Base-by-base conservation (phyloP, 2,113 vertebrate species). In the Forbesichthys papilliferus region DNA sequence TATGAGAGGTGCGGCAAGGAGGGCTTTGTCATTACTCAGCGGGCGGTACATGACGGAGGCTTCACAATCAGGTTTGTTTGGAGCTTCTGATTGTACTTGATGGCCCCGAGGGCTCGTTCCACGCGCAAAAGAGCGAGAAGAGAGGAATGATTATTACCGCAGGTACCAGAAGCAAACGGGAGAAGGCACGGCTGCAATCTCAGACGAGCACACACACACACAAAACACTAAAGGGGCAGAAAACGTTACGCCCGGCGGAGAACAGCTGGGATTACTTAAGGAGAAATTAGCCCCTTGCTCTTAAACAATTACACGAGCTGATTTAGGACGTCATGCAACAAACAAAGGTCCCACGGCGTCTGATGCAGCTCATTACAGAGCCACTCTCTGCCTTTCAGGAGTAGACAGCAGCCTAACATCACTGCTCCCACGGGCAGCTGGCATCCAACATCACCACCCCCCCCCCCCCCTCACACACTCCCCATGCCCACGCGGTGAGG, bases 21-120 rank as follows among this genome's bases (percentile, higher is more conserved):
- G 11, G 1, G 9, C 14, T 42, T 27, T 6, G 59, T 70, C 72
- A 79, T 84, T 84, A 83, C 75, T 86, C 75, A 83, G 64, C 58
- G 14, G 56, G 52, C 20, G 14, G 56, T 64, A 73, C 71, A 71
- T 48, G 66, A 79, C 71, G 74, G 16, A 51, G 69, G 62, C 67
- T 73, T 69, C 57, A 76, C 42, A 34, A 55, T 10, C 58, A 67
- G 64, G 67, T 53, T 20, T 46, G 11, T 0, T 14, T 11, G 18
- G 1, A 11, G 47, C 6, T 12, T 16, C 18, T 68, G 27, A 70
- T 73, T 61, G 61, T 48, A 47, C 59, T 34, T 59, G 27, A 73
- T 36, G 46, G 55, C 65, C 64, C 4, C 68, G 48, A 0, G 42
- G 33, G 42, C 1, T 9, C 10, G 16, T 61, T 53, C 48, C 3